Evolutionary conservation across 2,797 vertebrate genomes (phyloP).

Genomic region (Coregonus sp.): DNA sequence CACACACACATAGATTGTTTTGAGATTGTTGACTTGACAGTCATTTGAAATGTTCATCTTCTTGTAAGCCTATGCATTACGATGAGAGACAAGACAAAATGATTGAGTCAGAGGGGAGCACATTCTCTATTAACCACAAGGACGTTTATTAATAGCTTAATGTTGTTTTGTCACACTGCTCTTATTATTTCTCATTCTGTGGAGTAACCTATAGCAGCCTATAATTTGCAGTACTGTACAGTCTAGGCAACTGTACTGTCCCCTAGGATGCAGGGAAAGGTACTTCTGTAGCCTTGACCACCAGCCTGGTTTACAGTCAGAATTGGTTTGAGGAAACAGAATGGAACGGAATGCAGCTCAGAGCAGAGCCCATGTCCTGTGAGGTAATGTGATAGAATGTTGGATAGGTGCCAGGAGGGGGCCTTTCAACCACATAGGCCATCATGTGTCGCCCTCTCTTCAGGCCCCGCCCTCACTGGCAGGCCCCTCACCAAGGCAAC

Average conservation of each 20-base stretch:
- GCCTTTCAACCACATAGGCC: conserved; percentile 24
- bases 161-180: background rate
- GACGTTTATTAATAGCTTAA: background rate
- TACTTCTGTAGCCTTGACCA: background rate
- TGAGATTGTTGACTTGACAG: background rate
- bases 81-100: no score
- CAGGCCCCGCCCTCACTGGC: background rate
- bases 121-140: background rate
- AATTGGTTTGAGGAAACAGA: background rate
- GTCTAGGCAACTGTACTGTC: no score
- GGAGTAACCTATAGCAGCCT: no score
- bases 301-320: background rate
- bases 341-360: background rate
- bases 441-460: conserved; percentile 6
- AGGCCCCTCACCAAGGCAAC: conserved; percentile 5
- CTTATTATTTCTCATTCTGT: background rate
- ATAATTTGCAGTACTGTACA: no score
- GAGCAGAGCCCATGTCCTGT: conserved; percentile 26
- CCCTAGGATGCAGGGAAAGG: background rate
- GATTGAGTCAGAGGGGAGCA: no score
- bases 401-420: conserved; percentile 30
- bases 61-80: no score
- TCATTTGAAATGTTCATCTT: background rate
- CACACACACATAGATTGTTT: background rate
- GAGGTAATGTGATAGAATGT: conserved; percentile 58